Percentiles rank a stretch among this genome's conserved stretches.
Conservation (phyloP, 1,140 invertebrate genomes). For the Drosophila guanche region DNA sequence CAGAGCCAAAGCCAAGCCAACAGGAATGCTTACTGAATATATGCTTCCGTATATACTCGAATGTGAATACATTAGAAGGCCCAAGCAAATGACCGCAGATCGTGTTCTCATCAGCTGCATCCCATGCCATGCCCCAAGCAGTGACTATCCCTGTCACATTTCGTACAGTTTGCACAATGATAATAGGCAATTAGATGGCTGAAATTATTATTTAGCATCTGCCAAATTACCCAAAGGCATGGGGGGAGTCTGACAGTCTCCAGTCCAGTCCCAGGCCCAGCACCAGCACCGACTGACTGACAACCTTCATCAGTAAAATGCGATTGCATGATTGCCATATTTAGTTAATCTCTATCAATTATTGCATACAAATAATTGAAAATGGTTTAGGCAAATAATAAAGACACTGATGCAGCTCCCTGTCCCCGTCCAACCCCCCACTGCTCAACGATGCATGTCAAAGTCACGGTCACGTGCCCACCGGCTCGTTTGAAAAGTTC, state of each 20-base stretch:
- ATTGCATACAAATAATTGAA: slow-evolving; percentile 57
- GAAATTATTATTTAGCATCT: too few species aligned
- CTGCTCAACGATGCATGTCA: slow-evolving; percentile 46
- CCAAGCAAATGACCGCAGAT: too few species aligned
- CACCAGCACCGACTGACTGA: slow-evolving; percentile 18
- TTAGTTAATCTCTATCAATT: slow-evolving; percentile 57
- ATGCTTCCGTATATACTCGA: too few species aligned
- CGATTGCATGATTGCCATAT: slow-evolving; percentile 43
- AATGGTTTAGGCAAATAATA: slow-evolving; percentile 56
- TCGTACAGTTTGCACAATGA: too few species aligned
- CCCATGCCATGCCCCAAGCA: too few species aligned
- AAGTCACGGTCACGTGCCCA: slow-evolving; percentile 54
- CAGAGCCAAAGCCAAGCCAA: too few species aligned
- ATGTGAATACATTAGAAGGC: too few species aligned
- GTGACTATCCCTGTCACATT: too few species aligned
- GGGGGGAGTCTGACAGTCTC: slow-evolving; percentile 32
- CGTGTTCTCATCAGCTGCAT: too few species aligned
- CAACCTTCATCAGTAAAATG: slow-evolving; percentile 27
- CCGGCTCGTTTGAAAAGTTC: slow-evolving; percentile 20
- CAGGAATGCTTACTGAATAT: too few species aligned
- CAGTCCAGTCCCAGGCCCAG: background rate
- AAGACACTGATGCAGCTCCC: slow-evolving; percentile 22
- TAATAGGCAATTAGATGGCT: too few species aligned
- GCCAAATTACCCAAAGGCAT: slow-evolving; percentile 13
- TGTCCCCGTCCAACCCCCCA: background rate